Evolutionary conservation across 2,113 vertebrate genomes (phyloP).

Genomic region (Saiga tatarica): DNA sequence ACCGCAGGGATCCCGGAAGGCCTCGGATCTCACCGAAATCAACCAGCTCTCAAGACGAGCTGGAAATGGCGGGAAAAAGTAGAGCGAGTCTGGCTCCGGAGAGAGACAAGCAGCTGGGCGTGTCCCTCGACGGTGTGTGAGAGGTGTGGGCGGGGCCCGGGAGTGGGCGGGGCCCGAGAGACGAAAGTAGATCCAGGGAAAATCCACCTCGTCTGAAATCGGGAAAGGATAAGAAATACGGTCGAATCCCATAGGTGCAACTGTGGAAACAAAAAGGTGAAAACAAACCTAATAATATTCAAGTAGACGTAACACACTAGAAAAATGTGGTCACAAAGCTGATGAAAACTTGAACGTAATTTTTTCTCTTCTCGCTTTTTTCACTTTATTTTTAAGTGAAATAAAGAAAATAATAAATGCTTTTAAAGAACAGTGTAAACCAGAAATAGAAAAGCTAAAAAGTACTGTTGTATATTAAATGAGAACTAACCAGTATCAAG

Average conservation of each 20-base stretch:
- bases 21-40: background rate
- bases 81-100: fast-evolving
- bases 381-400: background rate
- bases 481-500: background rate
- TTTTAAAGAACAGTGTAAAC: background rate
- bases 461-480: background rate
- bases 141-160: background rate
- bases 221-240: background rate
- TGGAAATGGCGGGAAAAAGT: constrained; percentile 57
- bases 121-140: fast-evolving
- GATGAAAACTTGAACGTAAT: background rate
- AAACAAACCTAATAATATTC: background rate
- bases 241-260: background rate
- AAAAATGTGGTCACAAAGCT: background rate
- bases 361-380: background rate
- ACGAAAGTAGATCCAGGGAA: fast-evolving
- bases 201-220: background rate
- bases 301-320: background rate
- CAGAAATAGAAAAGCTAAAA: background rate
- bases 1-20: background rate
- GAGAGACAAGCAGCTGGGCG: background rate
- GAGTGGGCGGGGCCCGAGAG: fast-evolving
- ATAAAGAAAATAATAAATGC: background rate
- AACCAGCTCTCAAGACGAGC: background rate
- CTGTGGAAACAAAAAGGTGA: background rate